Conservation (phyloP, 2,113 vertebrate species). For the Rousettus leschenaultii region DNA sequence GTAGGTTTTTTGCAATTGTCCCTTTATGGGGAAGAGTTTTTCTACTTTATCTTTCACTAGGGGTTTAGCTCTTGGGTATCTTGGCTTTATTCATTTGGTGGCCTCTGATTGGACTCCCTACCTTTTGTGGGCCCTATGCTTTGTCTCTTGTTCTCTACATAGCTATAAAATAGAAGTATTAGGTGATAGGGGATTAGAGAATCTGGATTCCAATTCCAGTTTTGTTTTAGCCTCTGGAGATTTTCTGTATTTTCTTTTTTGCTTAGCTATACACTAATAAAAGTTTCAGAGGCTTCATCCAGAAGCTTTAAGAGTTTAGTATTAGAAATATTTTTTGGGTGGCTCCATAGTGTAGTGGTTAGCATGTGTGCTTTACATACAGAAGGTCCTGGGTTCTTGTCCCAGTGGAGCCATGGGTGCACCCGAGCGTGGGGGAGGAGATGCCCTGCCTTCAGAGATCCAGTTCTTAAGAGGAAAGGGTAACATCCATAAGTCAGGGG, state of each 20-base stretch:
- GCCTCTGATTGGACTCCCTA: background rate
- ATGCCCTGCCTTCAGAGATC: too few relatives aligned
- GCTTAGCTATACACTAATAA: background rate
- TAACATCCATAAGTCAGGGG: too few relatives aligned
- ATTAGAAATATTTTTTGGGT: background rate
- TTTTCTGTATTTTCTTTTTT: background rate
- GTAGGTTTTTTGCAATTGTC: background rate
- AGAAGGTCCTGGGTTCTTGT: too few relatives aligned
- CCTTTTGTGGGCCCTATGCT: background rate
- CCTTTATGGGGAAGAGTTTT: background rate
- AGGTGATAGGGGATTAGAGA: background rate
- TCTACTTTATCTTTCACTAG: background rate
- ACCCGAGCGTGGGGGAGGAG: too few relatives aligned
- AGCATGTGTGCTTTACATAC: too few relatives aligned
- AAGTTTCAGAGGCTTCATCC: background rate
- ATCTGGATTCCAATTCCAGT: background rate
- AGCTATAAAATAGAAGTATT: background rate
- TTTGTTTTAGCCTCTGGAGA: constrained; percentile 1
- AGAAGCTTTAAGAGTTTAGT: background rate
- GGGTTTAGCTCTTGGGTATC: background rate
- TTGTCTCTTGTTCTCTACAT: background rate
- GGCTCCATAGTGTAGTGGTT: too few relatives aligned
- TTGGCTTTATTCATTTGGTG: constrained; percentile 10
- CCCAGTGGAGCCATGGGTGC: too few relatives aligned
- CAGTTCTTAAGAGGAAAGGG: too few relatives aligned